Evolutionary conservation across 2,113 vertebrate species (phyloP), one percentile per base, ranked within the genome.

Genomic region (Odontesthes bonariensis): DNA sequence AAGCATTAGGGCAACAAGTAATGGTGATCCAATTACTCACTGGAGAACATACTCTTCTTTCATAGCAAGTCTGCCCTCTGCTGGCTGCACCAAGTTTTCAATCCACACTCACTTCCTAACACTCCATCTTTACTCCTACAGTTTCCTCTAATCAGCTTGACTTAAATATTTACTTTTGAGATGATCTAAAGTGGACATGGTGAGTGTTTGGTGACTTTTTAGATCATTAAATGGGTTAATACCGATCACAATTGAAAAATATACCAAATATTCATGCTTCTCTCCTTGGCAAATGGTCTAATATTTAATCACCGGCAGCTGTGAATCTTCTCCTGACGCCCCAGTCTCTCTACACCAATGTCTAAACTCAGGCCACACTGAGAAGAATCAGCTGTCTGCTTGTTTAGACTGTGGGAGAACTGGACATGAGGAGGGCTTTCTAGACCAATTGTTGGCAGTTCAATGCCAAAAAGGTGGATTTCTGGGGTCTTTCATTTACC

Each of bases 51-150:
- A 4, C 8, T 46, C 20, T 44, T 75, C 54, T 81, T 88, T 79
- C 49, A 31, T 35, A 77, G 44, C 80, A 80, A 88, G 84, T n/a
- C 72, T 83, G 89, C 89, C 90, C 89, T 88, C 92, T 93, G 78
- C 82, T 93, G 92, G 77, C 47, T 4, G 2, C 38, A 53, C 6
- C 2, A 44, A 2, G n/a, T 58, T 51, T 31, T 54, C 47, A 47
- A n/a, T 1, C 5, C 54, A 5, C 6, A 53, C 38, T 52, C 33
- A 35, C 33, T 52, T 22, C 19, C 27, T 27, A 27, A 27, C 27
- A 3, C 27, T 27, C 27, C 27, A 56, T 6, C 22, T 67, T 6
- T 1, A 35, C 9, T 27, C 22, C 19, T 61, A 6, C 19, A 22
- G 11, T 51, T 52, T 60, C 10, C 2, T 64, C 32, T 12, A 33